phyloP scores from a whole-genome alignment of 2,797 vertebrate species.

The Phyllotis vaccarum region DNA sequence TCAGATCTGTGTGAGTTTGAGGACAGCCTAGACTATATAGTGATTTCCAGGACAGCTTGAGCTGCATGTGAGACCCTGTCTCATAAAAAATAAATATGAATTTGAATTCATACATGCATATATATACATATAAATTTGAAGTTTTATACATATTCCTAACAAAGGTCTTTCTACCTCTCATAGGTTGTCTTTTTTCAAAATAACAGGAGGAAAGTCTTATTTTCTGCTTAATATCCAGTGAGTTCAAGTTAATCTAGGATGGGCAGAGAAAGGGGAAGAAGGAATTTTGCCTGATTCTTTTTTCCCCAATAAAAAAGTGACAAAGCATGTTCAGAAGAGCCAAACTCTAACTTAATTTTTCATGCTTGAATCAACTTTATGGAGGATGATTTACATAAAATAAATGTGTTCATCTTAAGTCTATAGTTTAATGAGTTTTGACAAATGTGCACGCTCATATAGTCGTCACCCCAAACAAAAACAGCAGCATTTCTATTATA shows the following conservation, averaged over 20 bases:
- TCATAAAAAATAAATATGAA: neutral
- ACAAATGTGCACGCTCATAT: neutral
- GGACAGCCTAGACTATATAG: neutral
- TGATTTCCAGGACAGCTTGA: neutral
- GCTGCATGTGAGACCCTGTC: neutral
- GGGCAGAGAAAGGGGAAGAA: neutral
- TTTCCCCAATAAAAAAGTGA: neutral
- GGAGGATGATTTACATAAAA: constrained; percentile 41
- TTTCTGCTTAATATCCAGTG: neutral
- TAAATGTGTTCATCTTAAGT: neutral
- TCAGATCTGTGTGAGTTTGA: neutral
- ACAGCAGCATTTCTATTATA: neutral
- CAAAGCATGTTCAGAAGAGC: neutral
- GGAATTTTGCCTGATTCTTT: neutral
- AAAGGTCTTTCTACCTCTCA: neutral
- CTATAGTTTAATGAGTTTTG: constrained; percentile 51
- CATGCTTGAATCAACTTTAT: constrained; percentile 18
- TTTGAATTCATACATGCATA: neutral
- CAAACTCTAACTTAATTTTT: constrained; percentile 37
- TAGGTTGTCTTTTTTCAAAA: neutral
- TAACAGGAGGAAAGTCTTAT: neutral
- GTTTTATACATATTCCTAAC: neutral
- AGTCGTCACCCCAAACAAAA: constrained; percentile 9
- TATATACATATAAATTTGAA: too few relatives aligned
- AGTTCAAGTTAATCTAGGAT: constrained; percentile 1